Base-by-base conservation (phyloP, 2,797 vertebrate genomes). In the Aldrovandia affinis region DNA sequence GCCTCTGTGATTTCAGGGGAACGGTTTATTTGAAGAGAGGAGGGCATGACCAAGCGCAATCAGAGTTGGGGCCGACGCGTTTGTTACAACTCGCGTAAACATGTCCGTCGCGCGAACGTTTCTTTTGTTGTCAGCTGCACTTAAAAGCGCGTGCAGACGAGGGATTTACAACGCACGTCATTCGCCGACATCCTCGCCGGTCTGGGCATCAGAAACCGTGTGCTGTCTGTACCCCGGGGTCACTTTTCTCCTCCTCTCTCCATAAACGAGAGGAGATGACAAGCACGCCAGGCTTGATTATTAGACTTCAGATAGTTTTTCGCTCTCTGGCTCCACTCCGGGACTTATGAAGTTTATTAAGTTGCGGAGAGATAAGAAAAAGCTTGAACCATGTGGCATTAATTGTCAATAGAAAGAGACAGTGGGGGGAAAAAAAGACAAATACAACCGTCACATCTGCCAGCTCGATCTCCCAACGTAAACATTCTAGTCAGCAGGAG, bases 401-500 rank as follows among this genome's bases (percentile, higher is more conserved):
- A 22, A 70, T 79, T 83, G 83, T 54, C 39, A 68, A 14, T 22
- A 55, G 61, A 3, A 28, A 84, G 44, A 63, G 54, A 63, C 73
- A 79, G 33, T 18, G 83, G 75, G 55, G 14, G 30, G 30, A 36
- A 70, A 57, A 63, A 61, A 42, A 44, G 54, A 61, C 59, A 57
- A 47, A 73, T 75, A 4, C 28, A 33, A n/a, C 22, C 65, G 57
- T n/a, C 14, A 78, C 44, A 57, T 44, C 79, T 7, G 22, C 78
- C n/a, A 28, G 44, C 47, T 55, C 39, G 30, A 22, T 73, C 30
- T 75, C 39, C 44, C 80, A 50, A 47, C 52, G 28, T 61, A 75
- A 81, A 81, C 79, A 85, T 33, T 47, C 79, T n/a, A n/a, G 33
- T 61, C 68, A 6, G 30, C 79, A 59, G 79, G 68, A 61, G 42